Conservation (phyloP, 2,888 invertebrate genomes). For the Anorthoa munda region DNA sequence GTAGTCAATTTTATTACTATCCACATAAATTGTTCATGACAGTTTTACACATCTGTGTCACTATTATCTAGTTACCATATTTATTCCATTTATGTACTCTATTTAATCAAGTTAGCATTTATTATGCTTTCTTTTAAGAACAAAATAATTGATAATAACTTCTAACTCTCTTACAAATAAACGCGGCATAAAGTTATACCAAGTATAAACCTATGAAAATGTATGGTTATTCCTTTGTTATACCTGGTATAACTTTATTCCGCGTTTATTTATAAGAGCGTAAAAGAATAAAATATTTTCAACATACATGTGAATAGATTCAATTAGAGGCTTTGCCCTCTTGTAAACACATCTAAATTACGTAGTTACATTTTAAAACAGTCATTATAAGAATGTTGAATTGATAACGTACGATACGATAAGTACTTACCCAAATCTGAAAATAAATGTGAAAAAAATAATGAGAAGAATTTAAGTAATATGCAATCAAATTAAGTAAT, state of each 20-base stretch:
- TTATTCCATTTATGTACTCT: no score
- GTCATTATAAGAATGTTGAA: neutral
- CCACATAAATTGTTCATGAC: neutral
- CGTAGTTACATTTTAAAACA: neutral
- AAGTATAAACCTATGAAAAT: no score
- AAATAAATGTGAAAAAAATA: constrained; percentile 7
- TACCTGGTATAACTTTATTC: no score
- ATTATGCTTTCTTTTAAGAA: neutral
- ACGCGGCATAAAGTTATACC: no score
- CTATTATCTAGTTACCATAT: neutral
- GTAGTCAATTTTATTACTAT: neutral
- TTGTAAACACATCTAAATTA: no score
- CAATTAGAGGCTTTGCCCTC: neutral
- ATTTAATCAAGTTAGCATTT: neutral
- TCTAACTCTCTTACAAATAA: no score
- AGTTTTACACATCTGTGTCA: neutral
- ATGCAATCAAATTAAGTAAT: no score
- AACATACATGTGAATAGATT: neutral
- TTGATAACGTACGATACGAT: constrained; percentile 28
- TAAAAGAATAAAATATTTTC: neutral
- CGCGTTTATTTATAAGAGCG: no score
- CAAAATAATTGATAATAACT: neutral
- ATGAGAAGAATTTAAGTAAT: neutral
- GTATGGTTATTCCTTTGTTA: no score
- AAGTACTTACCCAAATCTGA: constrained; percentile 58